These are phyloP conservation scores for Semnornis frantzii DNA, from an alignment of 2,113 vertebrate genomes.

Conservation along the genomic window DNA sequence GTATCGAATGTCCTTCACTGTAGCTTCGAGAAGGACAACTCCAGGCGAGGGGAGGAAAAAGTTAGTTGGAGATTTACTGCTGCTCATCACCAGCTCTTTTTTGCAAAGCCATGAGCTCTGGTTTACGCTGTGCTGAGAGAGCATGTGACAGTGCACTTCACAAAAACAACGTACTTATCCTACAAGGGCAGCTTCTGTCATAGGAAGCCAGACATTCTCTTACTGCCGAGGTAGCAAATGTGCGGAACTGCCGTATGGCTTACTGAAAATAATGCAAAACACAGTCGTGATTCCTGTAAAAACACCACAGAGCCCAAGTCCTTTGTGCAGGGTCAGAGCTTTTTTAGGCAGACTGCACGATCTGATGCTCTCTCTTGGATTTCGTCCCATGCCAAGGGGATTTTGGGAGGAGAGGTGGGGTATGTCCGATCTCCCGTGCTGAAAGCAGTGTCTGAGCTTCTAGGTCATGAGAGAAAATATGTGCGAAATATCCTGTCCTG, in stretches of 20 bases:
- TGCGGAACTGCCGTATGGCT: background rate
- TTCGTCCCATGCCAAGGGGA: background rate
- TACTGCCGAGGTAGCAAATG: background rate
- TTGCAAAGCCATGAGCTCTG: background rate
- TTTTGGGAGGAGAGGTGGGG: background rate
- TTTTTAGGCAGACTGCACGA: background rate
- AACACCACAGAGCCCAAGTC: background rate
- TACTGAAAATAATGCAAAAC: background rate
- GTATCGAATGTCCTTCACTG: background rate
- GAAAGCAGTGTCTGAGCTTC: background rate
- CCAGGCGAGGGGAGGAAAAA: fast-evolving
- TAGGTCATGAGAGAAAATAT: background rate
- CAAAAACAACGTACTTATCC: background rate
- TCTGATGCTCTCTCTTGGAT: background rate
- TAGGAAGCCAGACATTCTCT: background rate
- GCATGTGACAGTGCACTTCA: background rate
- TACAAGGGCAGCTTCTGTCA: background rate
- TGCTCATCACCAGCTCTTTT: background rate
- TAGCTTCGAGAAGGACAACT: slow-evolving; percentile 29
- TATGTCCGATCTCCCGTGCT: background rate
- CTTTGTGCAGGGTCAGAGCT: background rate
- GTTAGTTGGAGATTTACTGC: background rate
- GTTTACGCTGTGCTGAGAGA: background rate
- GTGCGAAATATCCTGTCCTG: background rate
- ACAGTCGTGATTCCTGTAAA: background rate